Conservation (phyloP, 2,113 vertebrate genomes). For the Bothrops jararaca region DNA sequence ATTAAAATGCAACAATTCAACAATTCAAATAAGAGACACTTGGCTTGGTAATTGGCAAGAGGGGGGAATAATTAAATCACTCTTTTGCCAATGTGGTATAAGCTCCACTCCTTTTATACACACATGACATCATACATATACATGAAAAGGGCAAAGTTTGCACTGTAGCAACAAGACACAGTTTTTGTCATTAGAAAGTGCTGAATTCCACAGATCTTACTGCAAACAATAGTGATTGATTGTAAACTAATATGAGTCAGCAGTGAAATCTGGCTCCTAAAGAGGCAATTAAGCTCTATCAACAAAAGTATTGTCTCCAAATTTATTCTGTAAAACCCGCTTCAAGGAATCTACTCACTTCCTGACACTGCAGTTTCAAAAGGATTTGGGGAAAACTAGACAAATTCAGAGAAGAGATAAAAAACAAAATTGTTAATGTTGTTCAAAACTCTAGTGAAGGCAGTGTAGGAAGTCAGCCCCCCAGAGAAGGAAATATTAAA, state of each 20-base stretch:
- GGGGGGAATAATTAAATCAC: neutral
- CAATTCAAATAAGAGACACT: neutral
- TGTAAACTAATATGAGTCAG: neutral
- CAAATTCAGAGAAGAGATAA: neutral
- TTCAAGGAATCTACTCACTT: neutral
- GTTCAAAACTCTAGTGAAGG: neutral
- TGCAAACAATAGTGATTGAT: neutral
- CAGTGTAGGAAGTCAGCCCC: too few relatives aligned
- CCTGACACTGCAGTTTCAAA: neutral
- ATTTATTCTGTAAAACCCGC: neutral
- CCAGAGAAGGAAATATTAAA: too few relatives aligned
- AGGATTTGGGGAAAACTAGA: neutral
- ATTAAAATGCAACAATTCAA: neutral
- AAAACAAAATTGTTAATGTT: neutral
- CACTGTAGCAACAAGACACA: neutral
- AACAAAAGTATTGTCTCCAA: neutral
- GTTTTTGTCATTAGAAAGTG: neutral
- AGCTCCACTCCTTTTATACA: neutral
- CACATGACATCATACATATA: neutral
- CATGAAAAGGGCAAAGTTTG: neutral
- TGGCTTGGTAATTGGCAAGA: neutral
- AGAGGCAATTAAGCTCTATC: neutral
- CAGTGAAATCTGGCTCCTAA: neutral
- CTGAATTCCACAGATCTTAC: neutral
- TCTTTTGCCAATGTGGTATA: neutral